phyloP scores from a whole-genome alignment of 2,113 vertebrate genomes.

The Vidua macroura region DNA sequence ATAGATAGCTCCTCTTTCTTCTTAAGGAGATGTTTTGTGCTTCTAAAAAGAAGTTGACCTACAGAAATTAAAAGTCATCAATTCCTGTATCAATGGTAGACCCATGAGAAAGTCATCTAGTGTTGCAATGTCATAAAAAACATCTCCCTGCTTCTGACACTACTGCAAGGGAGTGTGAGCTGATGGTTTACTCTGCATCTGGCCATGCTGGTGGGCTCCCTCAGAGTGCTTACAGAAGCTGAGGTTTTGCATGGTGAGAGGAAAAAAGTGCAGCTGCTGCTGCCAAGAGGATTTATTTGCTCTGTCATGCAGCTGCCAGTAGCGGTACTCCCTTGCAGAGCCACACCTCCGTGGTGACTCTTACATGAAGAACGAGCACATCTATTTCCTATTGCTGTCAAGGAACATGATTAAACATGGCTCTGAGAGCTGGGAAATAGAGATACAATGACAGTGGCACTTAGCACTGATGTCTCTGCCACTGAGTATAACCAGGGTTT shows the following conservation, averaged over 20 bases:
- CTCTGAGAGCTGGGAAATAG: neutral
- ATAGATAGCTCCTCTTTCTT: neutral
- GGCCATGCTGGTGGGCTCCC: neutral
- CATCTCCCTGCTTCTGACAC: neutral
- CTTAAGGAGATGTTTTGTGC: neutral
- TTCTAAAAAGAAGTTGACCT: neutral
- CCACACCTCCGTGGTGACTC: neutral
- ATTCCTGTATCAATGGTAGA: neutral
- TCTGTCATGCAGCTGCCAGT: neutral
- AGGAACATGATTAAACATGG: fast-evolving
- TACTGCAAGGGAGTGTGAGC: neutral
- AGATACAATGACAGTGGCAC: neutral
- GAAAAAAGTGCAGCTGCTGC: neutral
- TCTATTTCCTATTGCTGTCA: neutral
- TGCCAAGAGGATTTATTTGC: neutral
- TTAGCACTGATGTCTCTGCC: neutral
- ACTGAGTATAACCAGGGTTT: neutral
- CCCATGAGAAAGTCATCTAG: neutral
- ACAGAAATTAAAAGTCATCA: neutral
- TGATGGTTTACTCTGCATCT: neutral
- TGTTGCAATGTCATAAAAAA: neutral
- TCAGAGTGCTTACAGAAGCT: neutral
- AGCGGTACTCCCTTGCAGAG: neutral
- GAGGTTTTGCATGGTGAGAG: neutral
- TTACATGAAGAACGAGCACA: neutral